phyloP scores from a whole-genome alignment of 2,888 invertebrate species.

The Bombyx huttoni region DNA sequence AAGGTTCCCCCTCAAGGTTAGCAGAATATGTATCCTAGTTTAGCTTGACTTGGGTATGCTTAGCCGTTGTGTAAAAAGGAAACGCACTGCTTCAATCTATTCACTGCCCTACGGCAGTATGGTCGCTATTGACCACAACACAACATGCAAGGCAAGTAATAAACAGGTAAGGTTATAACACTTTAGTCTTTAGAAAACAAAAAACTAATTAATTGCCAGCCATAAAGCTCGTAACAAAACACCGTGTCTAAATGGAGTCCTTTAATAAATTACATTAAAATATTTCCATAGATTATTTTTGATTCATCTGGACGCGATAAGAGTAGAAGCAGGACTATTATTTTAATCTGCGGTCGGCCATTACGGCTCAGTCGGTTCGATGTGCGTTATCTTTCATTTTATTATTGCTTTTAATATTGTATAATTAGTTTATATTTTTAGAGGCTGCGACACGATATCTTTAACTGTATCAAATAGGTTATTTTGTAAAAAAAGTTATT shows the following conservation, averaged over 20 bases:
- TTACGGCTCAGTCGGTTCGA: not conserved
- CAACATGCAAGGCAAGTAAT: too few relatives aligned
- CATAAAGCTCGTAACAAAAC: not conserved
- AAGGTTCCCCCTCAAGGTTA: not conserved
- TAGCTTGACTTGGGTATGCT: too few relatives aligned
- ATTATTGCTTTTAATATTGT: not conserved
- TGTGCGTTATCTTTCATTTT: not conserved
- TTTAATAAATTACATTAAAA: not conserved
- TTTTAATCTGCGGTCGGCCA: not conserved
- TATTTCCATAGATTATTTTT: not conserved
- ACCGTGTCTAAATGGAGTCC: not conserved
- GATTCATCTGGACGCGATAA: not conserved
- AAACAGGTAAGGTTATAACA: not conserved
- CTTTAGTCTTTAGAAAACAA: not conserved
- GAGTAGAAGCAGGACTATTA: not conserved
- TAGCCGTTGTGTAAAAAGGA: too few relatives aligned
- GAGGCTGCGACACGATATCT: slow-evolving; percentile 1
- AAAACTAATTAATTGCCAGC: not conserved
- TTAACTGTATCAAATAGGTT: not conserved
- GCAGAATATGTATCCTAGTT: too few relatives aligned
- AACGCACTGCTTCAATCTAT: too few relatives aligned
- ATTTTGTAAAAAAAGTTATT: too few relatives aligned
- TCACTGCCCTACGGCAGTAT: too few relatives aligned
- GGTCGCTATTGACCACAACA: too few relatives aligned
- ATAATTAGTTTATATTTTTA: not conserved